These are phyloP conservation scores for Raja brachyura DNA, from an alignment of 2,113 vertebrate species.

Conservation along the genomic window DNA sequence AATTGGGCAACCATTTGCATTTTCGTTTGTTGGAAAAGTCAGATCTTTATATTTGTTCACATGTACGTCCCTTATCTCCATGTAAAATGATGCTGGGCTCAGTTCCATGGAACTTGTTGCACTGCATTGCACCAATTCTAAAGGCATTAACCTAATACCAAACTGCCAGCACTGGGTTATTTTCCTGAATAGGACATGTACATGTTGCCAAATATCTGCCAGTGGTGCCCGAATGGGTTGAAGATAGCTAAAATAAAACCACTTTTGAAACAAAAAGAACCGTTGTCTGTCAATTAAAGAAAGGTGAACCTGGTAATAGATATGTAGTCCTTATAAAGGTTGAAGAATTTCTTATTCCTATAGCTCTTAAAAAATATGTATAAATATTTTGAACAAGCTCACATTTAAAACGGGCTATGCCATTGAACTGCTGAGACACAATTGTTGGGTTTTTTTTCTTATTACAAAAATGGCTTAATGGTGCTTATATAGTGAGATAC, in stretches of 20 bases:
- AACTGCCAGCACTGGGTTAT: background rate
- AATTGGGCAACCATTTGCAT: background rate
- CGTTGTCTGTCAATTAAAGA: conserved; percentile 20
- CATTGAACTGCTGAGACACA: background rate
- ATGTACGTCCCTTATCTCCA: background rate
- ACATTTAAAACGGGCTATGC: background rate
- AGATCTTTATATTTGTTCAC: background rate
- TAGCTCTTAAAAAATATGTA: background rate
- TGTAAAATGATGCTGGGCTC: background rate
- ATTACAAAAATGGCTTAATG: background rate
- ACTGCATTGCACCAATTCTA: background rate
- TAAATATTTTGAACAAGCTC: background rate
- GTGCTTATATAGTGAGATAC: background rate
- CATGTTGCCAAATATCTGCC: background rate
- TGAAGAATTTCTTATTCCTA: background rate
- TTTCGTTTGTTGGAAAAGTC: background rate
- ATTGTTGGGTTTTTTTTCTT: background rate
- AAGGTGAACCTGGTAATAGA: background rate
- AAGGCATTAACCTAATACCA: background rate
- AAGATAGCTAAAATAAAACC: background rate
- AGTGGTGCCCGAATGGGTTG: background rate
- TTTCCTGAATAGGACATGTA: background rate
- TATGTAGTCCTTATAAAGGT: conserved; percentile 3
- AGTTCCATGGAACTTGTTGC: background rate
- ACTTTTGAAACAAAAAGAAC: background rate